phyloP scores from a whole-genome alignment of 2,888 invertebrate genomes.

The Pheosia gnoma region DNA sequence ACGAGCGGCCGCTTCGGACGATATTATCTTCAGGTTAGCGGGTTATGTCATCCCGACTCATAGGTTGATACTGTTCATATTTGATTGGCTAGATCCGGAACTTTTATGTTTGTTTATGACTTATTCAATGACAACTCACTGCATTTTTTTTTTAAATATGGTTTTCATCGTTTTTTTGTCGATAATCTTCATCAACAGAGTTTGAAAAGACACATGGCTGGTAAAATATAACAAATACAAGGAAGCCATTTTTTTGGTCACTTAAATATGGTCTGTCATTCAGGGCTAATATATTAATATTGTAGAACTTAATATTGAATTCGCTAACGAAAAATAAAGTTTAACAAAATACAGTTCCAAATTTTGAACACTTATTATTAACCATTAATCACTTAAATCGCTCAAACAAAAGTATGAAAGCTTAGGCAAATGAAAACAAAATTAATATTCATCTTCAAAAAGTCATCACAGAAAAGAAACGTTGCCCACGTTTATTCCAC shows the following conservation, averaged over 20 bases:
- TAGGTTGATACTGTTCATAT: neutral
- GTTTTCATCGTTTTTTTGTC: too few species aligned
- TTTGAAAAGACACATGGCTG: too few species aligned
- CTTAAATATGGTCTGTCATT: too few species aligned
- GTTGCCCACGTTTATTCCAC: slow-evolving; percentile 1
- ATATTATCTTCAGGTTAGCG: slow-evolving; percentile 29
- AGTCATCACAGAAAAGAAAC: slow-evolving; percentile 7
- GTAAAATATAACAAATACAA: too few species aligned
- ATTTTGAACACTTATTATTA: neutral
- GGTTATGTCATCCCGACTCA: neutral
- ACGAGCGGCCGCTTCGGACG: slow-evolving; percentile 47
- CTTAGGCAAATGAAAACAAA: neutral
- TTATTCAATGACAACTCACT: too few species aligned
- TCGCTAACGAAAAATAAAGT: neutral
- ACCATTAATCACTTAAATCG: slow-evolving; percentile 3
- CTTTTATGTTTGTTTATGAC: too few species aligned
- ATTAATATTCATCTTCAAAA: slow-evolving; percentile 6
- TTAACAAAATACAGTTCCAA: neutral
- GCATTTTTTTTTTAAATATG: too few species aligned
- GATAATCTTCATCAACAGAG: too few species aligned
- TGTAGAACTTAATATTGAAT: too few species aligned
- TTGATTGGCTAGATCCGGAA: neutral
- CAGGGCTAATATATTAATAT: too few species aligned
- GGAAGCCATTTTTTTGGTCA: too few species aligned
- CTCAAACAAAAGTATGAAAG: neutral